These are phyloP conservation scores for Sepiola atlantica DNA, from an alignment of 2,888 invertebrate genomes.

Conservation along the genomic window DNA sequence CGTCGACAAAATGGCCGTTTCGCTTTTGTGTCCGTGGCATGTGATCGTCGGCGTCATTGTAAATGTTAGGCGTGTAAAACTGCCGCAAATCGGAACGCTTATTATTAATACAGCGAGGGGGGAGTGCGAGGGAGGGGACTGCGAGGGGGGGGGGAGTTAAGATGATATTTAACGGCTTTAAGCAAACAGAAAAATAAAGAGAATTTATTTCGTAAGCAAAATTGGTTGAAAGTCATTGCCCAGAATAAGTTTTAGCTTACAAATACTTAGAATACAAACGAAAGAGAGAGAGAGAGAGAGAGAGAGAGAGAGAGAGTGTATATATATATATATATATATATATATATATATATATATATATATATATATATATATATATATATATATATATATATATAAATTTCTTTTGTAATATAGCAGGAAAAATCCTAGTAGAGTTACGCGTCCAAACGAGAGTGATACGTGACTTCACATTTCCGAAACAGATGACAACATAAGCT, in stretches of 20 bases:
- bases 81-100: not conserved
- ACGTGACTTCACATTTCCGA: too few species aligned
- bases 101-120: not conserved
- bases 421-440: too few species aligned
- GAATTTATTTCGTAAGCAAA: not conserved
- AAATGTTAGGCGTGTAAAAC: not conserved
- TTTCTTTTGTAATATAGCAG: too few species aligned
- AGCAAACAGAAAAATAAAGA: not conserved
- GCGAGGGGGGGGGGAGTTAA: not conserved
- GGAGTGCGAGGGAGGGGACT: not conserved
- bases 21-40: not conserved
- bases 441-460: too few species aligned
- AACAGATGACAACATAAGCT: too few species aligned
- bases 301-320: not conserved
- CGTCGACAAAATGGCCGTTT: not conserved
- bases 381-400: too few species aligned
- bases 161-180: not conserved
- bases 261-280: not conserved
- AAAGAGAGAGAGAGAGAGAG: constrained; percentile 15
- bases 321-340: not conserved
- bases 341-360: not conserved
- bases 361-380: too few species aligned
- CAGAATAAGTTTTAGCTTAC: not conserved
- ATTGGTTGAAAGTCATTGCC: not conserved
- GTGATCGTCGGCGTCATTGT: not conserved